Conservation (phyloP, 2,797 vertebrate genomes). For the Myoxocephalus aenaeus region DNA sequence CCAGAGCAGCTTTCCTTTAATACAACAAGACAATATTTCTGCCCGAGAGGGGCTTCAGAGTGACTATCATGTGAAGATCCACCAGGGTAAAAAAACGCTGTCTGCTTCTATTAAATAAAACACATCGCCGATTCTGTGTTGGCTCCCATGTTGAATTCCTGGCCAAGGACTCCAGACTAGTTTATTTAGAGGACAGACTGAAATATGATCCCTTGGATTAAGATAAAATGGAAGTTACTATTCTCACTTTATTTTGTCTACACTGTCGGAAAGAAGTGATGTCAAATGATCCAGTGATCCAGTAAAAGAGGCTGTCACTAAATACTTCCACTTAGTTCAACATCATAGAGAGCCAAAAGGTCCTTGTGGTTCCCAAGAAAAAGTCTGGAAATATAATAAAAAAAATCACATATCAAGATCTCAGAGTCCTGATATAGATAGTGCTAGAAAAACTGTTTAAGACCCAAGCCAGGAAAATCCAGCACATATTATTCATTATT, state of each 20-base stretch:
- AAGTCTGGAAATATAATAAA: constrained; percentile 36
- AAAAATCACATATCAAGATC: constrained; percentile 33
- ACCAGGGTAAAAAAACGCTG: constrained; percentile 35
- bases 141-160: constrained; percentile 25
- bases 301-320: constrained; percentile 11
- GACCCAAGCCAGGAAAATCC: constrained; percentile 49
- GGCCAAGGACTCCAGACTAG: constrained; percentile 28
- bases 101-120: constrained; percentile 57
- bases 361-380: constrained; percentile 48
- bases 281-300: constrained; percentile 16
- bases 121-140: constrained; percentile 29
- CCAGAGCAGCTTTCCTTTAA: constrained; percentile 48
- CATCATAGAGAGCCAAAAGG: constrained; percentile 31
- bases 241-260: constrained; percentile 30
- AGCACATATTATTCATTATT: constrained; percentile 34
- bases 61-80: constrained; percentile 28
- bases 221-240: constrained; percentile 29
- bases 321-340: constrained; percentile 5
- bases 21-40: constrained; percentile 47
- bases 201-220: constrained; percentile 38
- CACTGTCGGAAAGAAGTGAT: neutral
- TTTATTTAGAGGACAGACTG: constrained; percentile 47
- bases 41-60: constrained; percentile 33
- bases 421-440: constrained; percentile 16
- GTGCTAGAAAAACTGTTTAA: constrained; percentile 9